Base-by-base conservation (phyloP, 37 sponge, comb jelly and placozoan genomes). In the Agelas oroides region DNA sequence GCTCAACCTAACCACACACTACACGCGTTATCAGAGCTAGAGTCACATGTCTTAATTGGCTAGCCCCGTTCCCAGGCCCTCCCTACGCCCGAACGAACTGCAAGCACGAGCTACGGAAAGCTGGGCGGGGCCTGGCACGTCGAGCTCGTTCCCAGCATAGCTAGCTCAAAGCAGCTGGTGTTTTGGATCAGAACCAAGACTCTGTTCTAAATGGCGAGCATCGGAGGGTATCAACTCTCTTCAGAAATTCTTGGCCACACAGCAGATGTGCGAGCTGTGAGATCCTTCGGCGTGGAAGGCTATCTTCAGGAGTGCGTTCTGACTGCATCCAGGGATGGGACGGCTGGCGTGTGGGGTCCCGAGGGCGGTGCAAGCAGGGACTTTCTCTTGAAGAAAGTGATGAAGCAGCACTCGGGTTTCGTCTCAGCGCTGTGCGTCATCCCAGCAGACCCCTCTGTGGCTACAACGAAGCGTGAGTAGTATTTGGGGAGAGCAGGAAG, bases 281-380 rank as follows among this genome's bases (percentile, higher is more conserved):
- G 58, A 1, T 76, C 70, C 38, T 77, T 69, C 64, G 34, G 23
- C 8, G 20, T 90, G 61, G 31, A 16, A 5, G 84, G 60, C 17
- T 58, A 40, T 21, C 16, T 31, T 40, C 77, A 60, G 14, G 79
- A 86, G 15, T 81, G 82, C 28, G 56, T 84, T 39, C 35, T 88
- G 28, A 93, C 94, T 5, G 90, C 86, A 0, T 84, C 90, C 11
- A 64, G 94, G 17, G 94, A 93, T 58, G 79, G 84, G 36, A 84
- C 86, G 1, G 86, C 86, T 1, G 53, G 81, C 40, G 79, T 89
- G 17, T 93, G 94, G 94, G 56, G 33, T 5, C 69, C 78, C 1
- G 78, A 82, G 25, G 81, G 28, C 18, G 18, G 38, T 0, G 66
- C 59, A 1, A 21, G 25, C 20, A 78, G 27, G 25, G 87, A 83